Conservation (phyloP, 1,140 invertebrate species). For the Panulirus ornatus region DNA sequence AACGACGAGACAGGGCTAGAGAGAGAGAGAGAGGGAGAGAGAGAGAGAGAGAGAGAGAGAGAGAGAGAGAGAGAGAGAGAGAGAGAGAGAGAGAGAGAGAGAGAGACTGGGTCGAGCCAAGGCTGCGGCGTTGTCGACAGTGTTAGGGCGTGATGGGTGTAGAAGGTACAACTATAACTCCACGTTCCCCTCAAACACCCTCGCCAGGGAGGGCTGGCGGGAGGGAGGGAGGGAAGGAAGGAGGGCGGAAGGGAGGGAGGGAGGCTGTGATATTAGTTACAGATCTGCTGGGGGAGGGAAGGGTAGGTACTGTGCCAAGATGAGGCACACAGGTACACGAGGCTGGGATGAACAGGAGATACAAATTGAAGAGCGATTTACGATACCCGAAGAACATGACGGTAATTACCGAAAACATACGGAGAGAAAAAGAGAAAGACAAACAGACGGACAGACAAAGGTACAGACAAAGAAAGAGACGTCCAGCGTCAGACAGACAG, state of each 20-base stretch:
- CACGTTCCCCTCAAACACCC: too few relatives aligned
- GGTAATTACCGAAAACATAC: too few relatives aligned
- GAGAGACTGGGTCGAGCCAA: not conserved
- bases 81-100: not conserved
- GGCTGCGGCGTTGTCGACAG: too few relatives aligned
- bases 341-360: too few relatives aligned
- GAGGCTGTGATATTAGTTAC: too few relatives aligned
- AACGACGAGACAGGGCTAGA: too few relatives aligned
- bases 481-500: not conserved
- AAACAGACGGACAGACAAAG: not conserved
- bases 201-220: too few relatives aligned
- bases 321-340: too few relatives aligned
- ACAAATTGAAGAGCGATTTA: too few relatives aligned
- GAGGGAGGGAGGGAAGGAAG: slow-evolving; percentile 7
- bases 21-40: not conserved
- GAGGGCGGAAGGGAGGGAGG: not conserved
- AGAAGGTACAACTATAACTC: not conserved
- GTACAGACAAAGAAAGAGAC: not conserved
- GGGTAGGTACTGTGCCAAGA: too few relatives aligned
- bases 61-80: not conserved
- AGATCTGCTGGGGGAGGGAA: too few relatives aligned
- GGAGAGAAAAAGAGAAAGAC: not conserved
- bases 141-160: not conserved
- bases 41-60: not conserved
- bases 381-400: too few relatives aligned